phyloP scores from a whole-genome alignment of 2,888 invertebrate species.

The Bombylius discolor region DNA sequence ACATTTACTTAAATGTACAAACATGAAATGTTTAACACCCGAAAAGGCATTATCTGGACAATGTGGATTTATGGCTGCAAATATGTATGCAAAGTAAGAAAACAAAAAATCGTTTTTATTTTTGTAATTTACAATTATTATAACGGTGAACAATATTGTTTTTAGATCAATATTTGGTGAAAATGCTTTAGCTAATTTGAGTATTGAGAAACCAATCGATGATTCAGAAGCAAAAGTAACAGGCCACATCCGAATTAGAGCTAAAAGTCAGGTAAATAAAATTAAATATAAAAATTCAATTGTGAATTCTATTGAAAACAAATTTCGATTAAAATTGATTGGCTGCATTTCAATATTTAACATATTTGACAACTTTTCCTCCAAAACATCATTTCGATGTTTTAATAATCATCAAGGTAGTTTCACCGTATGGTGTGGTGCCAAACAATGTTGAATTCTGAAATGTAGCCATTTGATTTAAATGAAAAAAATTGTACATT shows the following conservation, averaged over 20 bases:
- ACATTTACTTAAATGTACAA: conserved; percentile 85
- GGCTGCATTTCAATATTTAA: background rate
- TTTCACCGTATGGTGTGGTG: too few relatives aligned
- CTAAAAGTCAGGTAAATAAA: conserved; percentile 80
- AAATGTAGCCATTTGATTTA: too few relatives aligned
- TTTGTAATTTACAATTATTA: background rate
- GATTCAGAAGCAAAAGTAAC: conserved; percentile 78
- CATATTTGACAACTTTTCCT: too few relatives aligned
- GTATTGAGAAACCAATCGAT: conserved; percentile 89
- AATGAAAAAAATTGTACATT: too few relatives aligned
- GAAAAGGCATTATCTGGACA: conserved; percentile 93
- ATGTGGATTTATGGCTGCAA: conserved; percentile 99
- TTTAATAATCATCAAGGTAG: too few relatives aligned
- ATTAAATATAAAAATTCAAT: background rate
- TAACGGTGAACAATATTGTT: too few relatives aligned
- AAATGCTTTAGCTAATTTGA: conserved; percentile 96
- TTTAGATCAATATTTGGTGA: conserved; percentile 87
- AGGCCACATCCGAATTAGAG: conserved; percentile 94
- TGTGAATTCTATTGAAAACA: background rate
- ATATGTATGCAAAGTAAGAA: conserved; percentile 75
- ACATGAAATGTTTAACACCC: conserved; percentile 98
- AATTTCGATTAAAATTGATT: conserved; percentile 1
- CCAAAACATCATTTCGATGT: too few relatives aligned
- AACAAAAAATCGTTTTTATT: background rate
- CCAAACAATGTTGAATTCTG: too few relatives aligned